These are phyloP conservation scores for Saxicola maurus DNA, from an alignment of 2,797 vertebrate genomes.

Conservation along the genomic window DNA sequence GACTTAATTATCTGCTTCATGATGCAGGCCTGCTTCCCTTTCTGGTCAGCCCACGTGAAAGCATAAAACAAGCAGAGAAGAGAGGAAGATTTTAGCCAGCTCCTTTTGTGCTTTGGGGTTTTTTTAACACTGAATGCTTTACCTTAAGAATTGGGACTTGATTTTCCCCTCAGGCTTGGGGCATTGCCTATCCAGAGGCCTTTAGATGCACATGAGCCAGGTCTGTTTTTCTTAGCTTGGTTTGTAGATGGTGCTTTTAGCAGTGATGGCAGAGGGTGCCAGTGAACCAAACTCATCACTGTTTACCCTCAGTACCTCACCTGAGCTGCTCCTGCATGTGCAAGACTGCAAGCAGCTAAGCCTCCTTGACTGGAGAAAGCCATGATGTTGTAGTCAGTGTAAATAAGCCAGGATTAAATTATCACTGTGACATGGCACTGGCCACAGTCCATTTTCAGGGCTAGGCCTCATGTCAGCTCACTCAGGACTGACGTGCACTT, in stretches of 20 bases:
- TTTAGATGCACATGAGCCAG: neutral
- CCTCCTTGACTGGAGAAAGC: neutral
- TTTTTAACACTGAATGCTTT: neutral
- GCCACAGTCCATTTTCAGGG: neutral
- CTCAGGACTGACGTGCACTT: neutral
- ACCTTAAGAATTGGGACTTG: neutral
- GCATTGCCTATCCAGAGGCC: neutral
- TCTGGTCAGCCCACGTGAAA: neutral
- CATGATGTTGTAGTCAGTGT: neutral
- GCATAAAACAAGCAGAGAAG: neutral
- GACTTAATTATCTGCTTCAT: neutral
- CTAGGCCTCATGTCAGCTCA: neutral
- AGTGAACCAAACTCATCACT: neutral
- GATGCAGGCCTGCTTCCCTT: neutral
- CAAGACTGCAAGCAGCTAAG: neutral
- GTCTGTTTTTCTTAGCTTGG: neutral
- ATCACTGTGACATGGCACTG: neutral
- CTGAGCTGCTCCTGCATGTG: neutral
- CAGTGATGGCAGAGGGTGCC: neutral
- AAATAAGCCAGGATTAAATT: neutral
- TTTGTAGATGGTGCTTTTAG: neutral
- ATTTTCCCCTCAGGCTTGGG: neutral
- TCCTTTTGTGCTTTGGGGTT: neutral
- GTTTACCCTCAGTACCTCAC: neutral
- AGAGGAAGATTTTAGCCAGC: neutral